Evolutionary conservation across 2,888 invertebrate genomes (phyloP), one percentile per base, ranked within the genome.

Genomic region (Lapara coniferarum): DNA sequence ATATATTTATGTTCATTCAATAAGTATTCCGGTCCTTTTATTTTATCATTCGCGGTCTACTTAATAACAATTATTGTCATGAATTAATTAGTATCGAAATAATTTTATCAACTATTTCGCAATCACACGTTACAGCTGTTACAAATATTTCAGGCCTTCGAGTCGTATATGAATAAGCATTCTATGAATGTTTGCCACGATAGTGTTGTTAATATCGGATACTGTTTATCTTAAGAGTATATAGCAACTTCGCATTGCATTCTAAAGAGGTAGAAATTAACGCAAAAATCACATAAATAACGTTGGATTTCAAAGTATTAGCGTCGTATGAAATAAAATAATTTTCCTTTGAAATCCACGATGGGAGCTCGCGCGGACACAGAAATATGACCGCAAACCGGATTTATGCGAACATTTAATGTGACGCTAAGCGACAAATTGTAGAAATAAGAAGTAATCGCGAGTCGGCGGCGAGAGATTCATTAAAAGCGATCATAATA

Each of bases 361-460:
- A 19, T 63, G 63, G 49, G 49, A 63, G 49, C 63, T 63, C 63
- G 63, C 14, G 49, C 16, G 13, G 19, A 63, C 63, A 63, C 19
- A 49, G 63, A 63, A 19, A 19, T 63, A 59, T 59, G 59, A 59
- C 44, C 59, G 49, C 63, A 46, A 63, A 63, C 63, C 46, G 63
- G 63, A 63, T 63, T 63, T 63, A 63, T 63, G 63, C 7, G 49
- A 49, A 46, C 49, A 63, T 19, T 63, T 63, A 19, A 49, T 63
- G 63, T 49, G 63, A 63, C 49, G 13, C 63, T 49, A 63, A 63
- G 63, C 49, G 63, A 63, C 63, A 63, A 63, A 63, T 63, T 63
- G 49, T 63, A 63, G 46, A 63, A 63, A 63, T 63, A 63, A 63
- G 63, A 63, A 63, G 63, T 63, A 49, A 49, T 63, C 12, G 19